A percentile compares a stretch with the other conserved stretches of the same genome.
Conservation (phyloP, 2,888 invertebrate genomes). For the Chaetogeoica ovagalla region DNA sequence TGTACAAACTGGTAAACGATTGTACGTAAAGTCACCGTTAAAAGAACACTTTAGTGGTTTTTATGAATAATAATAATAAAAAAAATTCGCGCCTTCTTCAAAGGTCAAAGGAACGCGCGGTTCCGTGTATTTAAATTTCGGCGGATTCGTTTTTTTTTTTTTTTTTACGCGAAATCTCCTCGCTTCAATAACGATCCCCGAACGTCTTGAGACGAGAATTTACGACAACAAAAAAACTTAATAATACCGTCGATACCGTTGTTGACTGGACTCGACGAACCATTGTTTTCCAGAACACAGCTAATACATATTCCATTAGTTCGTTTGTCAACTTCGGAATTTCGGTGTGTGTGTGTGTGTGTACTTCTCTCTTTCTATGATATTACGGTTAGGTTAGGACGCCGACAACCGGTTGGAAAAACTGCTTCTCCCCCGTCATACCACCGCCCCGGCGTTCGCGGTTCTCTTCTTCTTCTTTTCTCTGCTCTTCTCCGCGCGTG, state of each 20-base stretch:
- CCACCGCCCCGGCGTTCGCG: not conserved
- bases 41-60: too few relatives aligned
- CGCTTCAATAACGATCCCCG: slow-evolving; percentile 16
- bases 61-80: too few relatives aligned
- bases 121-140: slow-evolving; percentile 20
- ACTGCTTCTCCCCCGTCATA: slow-evolving; percentile 25
- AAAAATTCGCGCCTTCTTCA: not conserved
- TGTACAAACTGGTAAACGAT: too few relatives aligned
- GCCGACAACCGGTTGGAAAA: slow-evolving; percentile 33
- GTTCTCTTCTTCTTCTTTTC: not conserved
- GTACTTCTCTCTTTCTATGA: not conserved
- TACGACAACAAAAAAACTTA: not conserved
- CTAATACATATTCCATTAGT: slow-evolving; percentile 51
- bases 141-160: not conserved
- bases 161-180: not conserved
- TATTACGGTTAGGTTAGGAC: not conserved
- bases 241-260: slow-evolving; percentile 36
- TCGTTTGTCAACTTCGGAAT: slow-evolving; percentile 43
- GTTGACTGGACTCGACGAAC: slow-evolving; percentile 12
- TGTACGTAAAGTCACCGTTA: too few relatives aligned
- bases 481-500: not conserved
- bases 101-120: not conserved
- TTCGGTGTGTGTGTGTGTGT: slow-evolving; percentile 18
- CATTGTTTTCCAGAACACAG: slow-evolving; percentile 37
- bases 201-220: not conserved